These are phyloP conservation scores for Coccyzus lansbergi DNA, from an alignment of 2,797 vertebrate species.

Conservation along the genomic window DNA sequence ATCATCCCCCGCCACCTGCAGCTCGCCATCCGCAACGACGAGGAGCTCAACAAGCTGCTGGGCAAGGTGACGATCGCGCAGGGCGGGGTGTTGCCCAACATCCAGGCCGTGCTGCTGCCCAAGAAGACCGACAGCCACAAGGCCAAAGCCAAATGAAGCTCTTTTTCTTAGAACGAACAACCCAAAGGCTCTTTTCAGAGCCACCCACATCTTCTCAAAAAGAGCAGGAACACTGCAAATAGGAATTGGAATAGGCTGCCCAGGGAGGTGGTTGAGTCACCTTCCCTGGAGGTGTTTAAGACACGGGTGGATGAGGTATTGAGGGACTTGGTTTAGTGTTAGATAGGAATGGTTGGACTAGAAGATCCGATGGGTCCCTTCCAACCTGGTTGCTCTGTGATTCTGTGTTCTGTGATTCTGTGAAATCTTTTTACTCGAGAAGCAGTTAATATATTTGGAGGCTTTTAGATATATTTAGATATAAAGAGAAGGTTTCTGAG, in stretches of 20 bases:
- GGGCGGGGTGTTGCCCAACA: slow-evolving; percentile 93
- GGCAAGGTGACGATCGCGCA: slow-evolving; percentile 90
- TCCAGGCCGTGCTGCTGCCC: slow-evolving; percentile 82
- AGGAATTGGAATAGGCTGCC: no score
- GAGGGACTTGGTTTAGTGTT: no score
- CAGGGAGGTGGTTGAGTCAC: no score
- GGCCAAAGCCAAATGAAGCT: not conserved
- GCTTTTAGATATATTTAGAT: rapidly evolving
- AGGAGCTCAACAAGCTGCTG: slow-evolving; percentile 91
- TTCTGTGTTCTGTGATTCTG: no score
- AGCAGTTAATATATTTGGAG: rapidly evolving
- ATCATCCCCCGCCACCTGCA: slow-evolving; percentile 93
- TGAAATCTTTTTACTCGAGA: no score
- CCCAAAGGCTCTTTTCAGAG: slow-evolving; percentile 74
- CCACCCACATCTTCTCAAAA: not conserved
- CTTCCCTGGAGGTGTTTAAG: no score
- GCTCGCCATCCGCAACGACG: slow-evolving; percentile 92
- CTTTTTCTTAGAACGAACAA: no score
- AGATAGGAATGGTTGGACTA: no score
- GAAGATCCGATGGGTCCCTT: no score
- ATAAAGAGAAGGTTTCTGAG: rapidly evolving
- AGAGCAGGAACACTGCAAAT: not conserved
- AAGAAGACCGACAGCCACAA: slow-evolving; percentile 37
- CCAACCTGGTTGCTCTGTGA: no score
- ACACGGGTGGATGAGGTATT: no score